Evolutionary conservation across 30 jellyfish, hydroid and myxozoan genomes (phyloP).

Genomic region (Aurelia aurita complex sp. Pacific): DNA sequence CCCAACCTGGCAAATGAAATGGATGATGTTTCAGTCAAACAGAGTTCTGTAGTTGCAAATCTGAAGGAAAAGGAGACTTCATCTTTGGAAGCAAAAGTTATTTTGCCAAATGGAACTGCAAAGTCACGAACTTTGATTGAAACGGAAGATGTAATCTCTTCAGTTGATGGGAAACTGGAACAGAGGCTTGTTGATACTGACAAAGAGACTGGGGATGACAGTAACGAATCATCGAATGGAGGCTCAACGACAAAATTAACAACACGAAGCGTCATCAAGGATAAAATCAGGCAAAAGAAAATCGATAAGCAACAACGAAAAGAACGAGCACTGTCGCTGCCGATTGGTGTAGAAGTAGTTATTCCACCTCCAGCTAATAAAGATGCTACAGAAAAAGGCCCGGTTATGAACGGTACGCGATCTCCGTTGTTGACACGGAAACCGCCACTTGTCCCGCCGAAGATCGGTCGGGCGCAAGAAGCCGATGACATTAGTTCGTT

Average conservation of each 20-base stretch:
- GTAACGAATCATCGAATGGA: slow-evolving; percentile 45
- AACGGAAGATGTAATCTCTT: not conserved
- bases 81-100: slow-evolving; percentile 3
- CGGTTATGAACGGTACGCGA: slow-evolving; percentile 38
- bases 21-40: not conserved
- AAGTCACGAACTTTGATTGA: not conserved
- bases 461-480: slow-evolving; percentile 47
- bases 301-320: slow-evolving; percentile 30
- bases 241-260: slow-evolving; percentile 57
- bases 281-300: slow-evolving; percentile 57
- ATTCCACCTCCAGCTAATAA: slow-evolving; percentile 31
- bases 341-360: slow-evolving; percentile 58
- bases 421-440: slow-evolving; percentile 31
- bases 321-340: slow-evolving; percentile 66
- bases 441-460: slow-evolving; percentile 57
- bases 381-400: slow-evolving; percentile 6
- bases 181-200: slow-evolving; percentile 12
- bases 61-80: not conserved
- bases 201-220: slow-evolving; percentile 40
- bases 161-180: not conserved
- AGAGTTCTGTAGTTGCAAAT: not conserved
- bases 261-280: slow-evolving; percentile 66
- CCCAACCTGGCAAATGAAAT: not conserved
- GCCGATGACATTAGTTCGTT: slow-evolving; percentile 50
- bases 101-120: not conserved